Percentiles rank a stretch among this genome's conserved stretches.
Conservation (phyloP, 2,888 invertebrate genomes). For the Cryptus viduatorius region DNA sequence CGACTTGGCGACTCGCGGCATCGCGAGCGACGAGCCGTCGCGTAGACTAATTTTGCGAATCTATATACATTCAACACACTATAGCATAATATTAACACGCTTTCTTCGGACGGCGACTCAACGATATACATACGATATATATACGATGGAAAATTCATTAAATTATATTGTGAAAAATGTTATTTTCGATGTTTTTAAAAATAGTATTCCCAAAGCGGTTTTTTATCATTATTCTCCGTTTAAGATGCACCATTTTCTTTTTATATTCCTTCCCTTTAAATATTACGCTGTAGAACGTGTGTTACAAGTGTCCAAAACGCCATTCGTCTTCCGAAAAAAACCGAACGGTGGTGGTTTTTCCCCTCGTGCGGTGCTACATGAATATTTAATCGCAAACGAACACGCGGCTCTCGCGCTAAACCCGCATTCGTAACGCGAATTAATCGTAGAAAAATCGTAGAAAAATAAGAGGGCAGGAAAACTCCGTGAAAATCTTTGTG, state of each 20-base stretch:
- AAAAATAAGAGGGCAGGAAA: neutral
- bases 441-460: conserved; percentile 6
- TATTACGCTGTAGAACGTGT: neutral
- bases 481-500: neutral
- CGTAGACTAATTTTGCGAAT: conserved; percentile 21
- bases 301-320: neutral
- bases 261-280: neutral
- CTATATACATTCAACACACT: neutral
- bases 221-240: too few species aligned
- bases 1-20: conserved; percentile 13
- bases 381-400: neutral
- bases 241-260: too few species aligned
- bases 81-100: neutral
- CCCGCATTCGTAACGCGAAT: neutral
- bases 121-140: neutral
- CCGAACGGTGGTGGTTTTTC: neutral
- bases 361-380: neutral
- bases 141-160: neutral
- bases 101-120: neutral
- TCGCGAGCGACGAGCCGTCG: neutral
- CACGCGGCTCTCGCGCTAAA: neutral
- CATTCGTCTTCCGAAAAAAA: neutral
- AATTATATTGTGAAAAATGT: too few species aligned
- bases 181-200: too few species aligned
- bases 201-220: too few species aligned